These are phyloP conservation scores for Scrobipalpa costella DNA, from an alignment of 2,888 invertebrate species.

Conservation along the genomic window DNA sequence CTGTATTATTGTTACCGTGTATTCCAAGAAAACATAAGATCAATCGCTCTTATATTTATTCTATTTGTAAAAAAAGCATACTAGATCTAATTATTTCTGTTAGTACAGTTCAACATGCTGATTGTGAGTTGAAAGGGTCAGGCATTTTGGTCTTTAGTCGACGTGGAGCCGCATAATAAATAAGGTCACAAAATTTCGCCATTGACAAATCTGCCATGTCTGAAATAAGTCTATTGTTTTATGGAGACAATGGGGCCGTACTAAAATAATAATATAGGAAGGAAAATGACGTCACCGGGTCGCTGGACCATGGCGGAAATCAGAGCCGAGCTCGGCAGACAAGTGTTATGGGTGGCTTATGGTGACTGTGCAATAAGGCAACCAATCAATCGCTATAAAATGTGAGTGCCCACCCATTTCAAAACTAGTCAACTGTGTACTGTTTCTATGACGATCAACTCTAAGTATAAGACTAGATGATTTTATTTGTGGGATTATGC, in stretches of 20 bases:
- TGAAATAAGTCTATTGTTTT: conserved; percentile 62
- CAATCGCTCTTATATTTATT: too few relatives aligned
- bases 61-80: too few relatives aligned
- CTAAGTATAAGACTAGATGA: too few relatives aligned
- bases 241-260: conserved; percentile 56
- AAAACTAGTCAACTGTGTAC: not conserved
- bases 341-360: conserved; percentile 32
- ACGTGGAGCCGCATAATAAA: conserved; percentile 29
- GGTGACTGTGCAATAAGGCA: conserved; percentile 22
- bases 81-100: not conserved
- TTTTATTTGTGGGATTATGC: too few relatives aligned
- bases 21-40: too few relatives aligned
- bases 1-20: too few relatives aligned
- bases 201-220: conserved; percentile 47
- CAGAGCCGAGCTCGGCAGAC: conserved; percentile 29
- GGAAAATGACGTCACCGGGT: conserved; percentile 53
- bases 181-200: conserved; percentile 50
- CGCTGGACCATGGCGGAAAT: conserved; percentile 40
- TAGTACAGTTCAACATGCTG: conserved; percentile 5
- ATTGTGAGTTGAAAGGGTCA: conserved; percentile 2
- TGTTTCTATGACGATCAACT: not conserved
- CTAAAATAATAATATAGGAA: conserved; percentile 48
- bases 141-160: not conserved
- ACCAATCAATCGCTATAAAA: conserved; percentile 26
- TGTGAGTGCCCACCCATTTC: not conserved